Conservation (phyloP, 2,113 vertebrate species). For the Gymnogyps californianus region DNA sequence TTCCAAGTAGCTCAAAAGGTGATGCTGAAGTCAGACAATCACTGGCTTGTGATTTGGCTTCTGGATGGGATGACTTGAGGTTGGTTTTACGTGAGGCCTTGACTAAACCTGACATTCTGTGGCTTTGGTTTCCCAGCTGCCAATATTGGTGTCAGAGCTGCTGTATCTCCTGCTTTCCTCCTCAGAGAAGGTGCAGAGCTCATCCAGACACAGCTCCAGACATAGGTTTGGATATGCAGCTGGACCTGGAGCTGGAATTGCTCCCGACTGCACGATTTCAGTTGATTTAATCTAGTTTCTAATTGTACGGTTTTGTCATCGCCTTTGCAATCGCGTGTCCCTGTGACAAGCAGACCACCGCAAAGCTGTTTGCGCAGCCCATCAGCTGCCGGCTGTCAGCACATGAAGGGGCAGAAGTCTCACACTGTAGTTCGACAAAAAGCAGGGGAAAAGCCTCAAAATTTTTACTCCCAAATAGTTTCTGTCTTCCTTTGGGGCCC, state of each 20-base stretch:
- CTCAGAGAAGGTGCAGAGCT: neutral
- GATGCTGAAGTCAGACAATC: neutral
- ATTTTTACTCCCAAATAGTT: neutral
- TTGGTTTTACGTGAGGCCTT: neutral
- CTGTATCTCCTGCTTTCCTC: neutral
- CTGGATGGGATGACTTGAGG: neutral
- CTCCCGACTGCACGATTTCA: accelerated
- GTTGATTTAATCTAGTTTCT: neutral
- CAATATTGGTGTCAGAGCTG: neutral
- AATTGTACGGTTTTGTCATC: neutral
- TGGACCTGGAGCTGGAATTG: neutral
- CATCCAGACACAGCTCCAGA: neutral
- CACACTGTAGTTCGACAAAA: neutral
- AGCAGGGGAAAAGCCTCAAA: neutral
- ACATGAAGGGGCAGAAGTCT: neutral
- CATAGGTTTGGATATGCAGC: neutral
- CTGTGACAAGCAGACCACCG: neutral
- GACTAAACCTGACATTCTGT: neutral
- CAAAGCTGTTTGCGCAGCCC: neutral
- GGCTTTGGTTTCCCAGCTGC: neutral
- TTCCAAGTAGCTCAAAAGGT: neutral
- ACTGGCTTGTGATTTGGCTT: neutral
- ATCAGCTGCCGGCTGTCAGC: neutral
- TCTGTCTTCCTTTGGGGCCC: neutral
- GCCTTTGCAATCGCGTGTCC: accelerated